These are phyloP conservation scores for Callimorpha dominula DNA, from an alignment of 2,888 invertebrate species.

Conservation along the genomic window DNA sequence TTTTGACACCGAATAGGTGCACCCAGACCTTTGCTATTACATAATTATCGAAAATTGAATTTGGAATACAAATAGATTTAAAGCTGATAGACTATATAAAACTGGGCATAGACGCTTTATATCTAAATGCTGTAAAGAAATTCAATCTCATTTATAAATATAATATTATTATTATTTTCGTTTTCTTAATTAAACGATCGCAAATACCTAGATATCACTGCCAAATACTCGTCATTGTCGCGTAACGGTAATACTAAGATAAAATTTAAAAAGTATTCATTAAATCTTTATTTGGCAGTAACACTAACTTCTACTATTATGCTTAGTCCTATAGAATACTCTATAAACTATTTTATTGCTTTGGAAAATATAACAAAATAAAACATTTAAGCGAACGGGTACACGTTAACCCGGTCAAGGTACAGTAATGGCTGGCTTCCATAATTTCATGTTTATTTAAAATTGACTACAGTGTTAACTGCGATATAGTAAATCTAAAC, in stretches of 20 bases:
- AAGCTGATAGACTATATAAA: constrained; percentile 50
- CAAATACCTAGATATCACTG: constrained; percentile 70
- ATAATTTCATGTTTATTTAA: constrained; percentile 71
- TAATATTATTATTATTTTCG: constrained; percentile 55
- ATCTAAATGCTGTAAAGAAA: constrained; percentile 80
- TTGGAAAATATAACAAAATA: constrained; percentile 83
- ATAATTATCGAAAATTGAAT: constrained; percentile 42
- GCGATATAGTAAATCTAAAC: constrained; percentile 68
- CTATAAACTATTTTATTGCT: constrained; percentile 77
- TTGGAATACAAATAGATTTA: constrained; percentile 51
- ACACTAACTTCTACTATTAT: constrained; percentile 76
- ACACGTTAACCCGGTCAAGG: constrained; percentile 63
- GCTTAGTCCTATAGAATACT: constrained; percentile 75
- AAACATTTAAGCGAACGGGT: constrained; percentile 67
- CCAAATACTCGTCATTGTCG: constrained; percentile 68
- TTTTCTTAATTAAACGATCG: constrained; percentile 58
- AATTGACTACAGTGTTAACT: constrained; percentile 72
- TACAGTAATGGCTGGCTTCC: constrained; percentile 80
- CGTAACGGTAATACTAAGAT: constrained; percentile 61
- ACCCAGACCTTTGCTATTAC: constrained; percentile 52
- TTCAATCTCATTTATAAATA: constrained; percentile 71
- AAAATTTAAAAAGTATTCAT: constrained; percentile 52
- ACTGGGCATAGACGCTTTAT: constrained; percentile 47
- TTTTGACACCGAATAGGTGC: constrained; percentile 55
- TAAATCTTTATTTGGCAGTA: constrained; percentile 75